Conservation (phyloP, 2,888 invertebrate genomes). For the Ichneumoninae sp. region DNA sequence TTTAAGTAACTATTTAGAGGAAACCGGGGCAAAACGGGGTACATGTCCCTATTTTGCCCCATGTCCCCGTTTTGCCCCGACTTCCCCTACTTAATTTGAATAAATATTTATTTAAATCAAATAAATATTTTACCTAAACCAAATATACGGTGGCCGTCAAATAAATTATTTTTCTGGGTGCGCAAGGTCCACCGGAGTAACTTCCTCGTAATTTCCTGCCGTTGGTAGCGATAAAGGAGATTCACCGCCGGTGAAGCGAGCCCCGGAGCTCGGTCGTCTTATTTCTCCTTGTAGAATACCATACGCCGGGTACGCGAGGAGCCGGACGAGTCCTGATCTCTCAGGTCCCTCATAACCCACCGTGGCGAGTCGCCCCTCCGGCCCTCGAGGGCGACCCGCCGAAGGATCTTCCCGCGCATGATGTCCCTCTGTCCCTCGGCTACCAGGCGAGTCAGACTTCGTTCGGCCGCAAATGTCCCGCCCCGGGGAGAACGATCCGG, state of each 20-base stretch:
- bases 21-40: too few relatives aligned
- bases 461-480: conserved; percentile 64
- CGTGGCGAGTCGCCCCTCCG: conserved; percentile 38
- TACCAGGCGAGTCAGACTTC: conserved; percentile 45
- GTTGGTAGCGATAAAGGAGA: conserved; percentile 57
- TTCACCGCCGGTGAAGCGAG: conserved; percentile 31
- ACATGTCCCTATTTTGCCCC: too few relatives aligned
- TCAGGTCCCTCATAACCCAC: conserved; percentile 49
- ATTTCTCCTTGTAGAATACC: conserved; percentile 38
- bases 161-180: too few relatives aligned
- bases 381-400: conserved; percentile 55
- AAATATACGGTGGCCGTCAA: too few relatives aligned
- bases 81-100: too few relatives aligned
- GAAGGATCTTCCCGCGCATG: conserved; percentile 39
- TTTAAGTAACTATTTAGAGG: too few relatives aligned
- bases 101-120: too few relatives aligned
- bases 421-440: conserved; percentile 50
- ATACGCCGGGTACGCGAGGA: conserved; percentile 30
- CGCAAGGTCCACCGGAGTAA: conserved; percentile 65
- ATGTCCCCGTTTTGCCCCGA: too few relatives aligned
- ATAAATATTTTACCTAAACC: too few relatives aligned
- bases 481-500: conserved; percentile 55
- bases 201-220: conserved; percentile 68
- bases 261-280: conserved; percentile 24
- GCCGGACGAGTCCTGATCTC: conserved; percentile 26